A percentile compares a stretch with the other conserved stretches of the same genome.
These are phyloP conservation scores for Python bivittatus DNA, from an alignment of 2,113 vertebrate species.

Conservation along the genomic window DNA sequence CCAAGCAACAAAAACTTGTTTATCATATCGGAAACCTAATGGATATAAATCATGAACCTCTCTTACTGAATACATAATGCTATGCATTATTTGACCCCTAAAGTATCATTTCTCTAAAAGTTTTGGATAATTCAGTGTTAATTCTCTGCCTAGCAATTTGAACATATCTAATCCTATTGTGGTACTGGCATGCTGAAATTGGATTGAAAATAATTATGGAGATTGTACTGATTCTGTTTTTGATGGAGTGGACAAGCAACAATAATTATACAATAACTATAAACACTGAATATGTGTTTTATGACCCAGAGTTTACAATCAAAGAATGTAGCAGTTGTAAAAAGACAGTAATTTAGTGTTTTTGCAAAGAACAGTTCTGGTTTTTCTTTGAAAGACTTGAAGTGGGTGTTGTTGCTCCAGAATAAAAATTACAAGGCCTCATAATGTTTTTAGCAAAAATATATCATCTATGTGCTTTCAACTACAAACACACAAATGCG, in stretches of 20 bases:
- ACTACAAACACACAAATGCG: constrained; percentile 1
- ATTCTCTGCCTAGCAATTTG: not conserved
- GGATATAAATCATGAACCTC: not conserved
- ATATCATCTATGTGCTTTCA: not conserved
- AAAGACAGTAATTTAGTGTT: not conserved
- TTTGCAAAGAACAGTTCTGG: not conserved
- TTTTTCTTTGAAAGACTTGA: not conserved
- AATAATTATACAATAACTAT: not conserved
- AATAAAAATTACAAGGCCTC: not conserved
- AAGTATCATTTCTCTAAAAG: not conserved
- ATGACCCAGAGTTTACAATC: not conserved
- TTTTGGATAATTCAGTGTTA: not conserved
- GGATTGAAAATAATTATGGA: not conserved
- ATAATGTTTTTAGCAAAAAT: not conserved
- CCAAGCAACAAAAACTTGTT: not conserved
- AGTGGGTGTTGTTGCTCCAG: no score
- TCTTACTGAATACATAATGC: not conserved
- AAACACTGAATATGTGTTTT: no score
- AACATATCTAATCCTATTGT: not conserved
- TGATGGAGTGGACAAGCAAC: not conserved
- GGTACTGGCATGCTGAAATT: not conserved
- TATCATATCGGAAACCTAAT: not conserved
- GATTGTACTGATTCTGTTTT: not conserved
- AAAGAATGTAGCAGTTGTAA: not conserved
- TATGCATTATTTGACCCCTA: not conserved